phyloP scores from a whole-genome alignment of 1,140 invertebrate genomes.

The Conus ventricosus region DNA sequence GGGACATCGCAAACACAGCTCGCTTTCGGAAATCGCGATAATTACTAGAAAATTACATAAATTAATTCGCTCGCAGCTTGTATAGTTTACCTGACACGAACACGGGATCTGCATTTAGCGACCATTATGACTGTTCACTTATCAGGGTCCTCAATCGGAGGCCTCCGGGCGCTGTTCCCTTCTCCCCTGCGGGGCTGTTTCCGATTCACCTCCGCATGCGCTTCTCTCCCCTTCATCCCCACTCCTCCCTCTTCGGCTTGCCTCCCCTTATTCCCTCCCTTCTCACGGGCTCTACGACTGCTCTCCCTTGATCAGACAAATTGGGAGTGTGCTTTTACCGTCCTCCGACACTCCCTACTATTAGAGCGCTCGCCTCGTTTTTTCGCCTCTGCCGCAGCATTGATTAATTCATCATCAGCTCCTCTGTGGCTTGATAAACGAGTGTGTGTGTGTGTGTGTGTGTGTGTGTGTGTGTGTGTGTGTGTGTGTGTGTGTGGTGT shows the following conservation, averaged over 20 bases:
- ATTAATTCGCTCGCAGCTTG: constrained; percentile 29
- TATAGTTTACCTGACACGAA: constrained; percentile 34
- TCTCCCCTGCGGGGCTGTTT: constrained; percentile 1
- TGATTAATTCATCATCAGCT: no score
- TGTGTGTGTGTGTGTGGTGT: no score
- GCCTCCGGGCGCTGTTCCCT: neutral
- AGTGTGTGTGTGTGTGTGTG: no score
- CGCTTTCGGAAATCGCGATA: constrained; percentile 27
- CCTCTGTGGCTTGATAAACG: no score
- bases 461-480: no score
- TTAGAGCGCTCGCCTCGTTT: no score
- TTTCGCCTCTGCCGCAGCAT: neutral
- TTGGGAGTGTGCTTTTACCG: neutral
- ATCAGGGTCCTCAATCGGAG: neutral
- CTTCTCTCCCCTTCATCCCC: neutral
- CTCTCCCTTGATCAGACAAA: constrained; percentile 3
- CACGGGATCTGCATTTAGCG: constrained; percentile 28
- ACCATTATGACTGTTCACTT: constrained; percentile 32
- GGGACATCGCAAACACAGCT: constrained; percentile 15
- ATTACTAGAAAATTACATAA: constrained; percentile 34
- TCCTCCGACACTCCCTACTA: neutral
- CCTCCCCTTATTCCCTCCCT: no score
- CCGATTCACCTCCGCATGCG: neutral
- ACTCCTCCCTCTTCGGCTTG: neutral
- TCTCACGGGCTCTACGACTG: neutral